These are phyloP conservation scores for Paramormyrops hopkinsi DNA, from an alignment of 2,797 vertebrate genomes.

Conservation along the genomic window DNA sequence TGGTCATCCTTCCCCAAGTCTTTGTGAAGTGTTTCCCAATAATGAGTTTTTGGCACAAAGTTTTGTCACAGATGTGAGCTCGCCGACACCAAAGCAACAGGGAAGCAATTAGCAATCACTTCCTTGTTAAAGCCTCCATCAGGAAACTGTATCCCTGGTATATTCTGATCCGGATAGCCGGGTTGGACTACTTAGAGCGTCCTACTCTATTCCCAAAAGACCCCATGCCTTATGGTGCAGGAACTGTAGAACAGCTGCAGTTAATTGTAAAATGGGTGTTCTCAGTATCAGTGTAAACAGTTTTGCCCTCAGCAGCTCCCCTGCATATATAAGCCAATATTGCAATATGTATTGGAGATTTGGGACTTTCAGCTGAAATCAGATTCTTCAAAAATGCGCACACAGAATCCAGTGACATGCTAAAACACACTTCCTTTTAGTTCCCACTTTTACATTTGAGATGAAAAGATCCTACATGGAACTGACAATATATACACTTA, in stretches of 20 bases:
- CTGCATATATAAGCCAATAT: not conserved
- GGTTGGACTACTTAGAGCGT: not conserved
- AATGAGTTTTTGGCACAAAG: conserved; percentile 71
- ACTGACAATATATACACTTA: not conserved
- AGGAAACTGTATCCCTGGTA: conserved; percentile 20
- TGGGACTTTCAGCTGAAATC: not conserved
- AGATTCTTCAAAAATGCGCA: not conserved
- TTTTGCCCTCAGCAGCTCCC: not conserved
- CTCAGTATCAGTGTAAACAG: not conserved
- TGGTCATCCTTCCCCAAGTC: conserved; percentile 41
- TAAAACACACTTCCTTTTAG: not conserved
- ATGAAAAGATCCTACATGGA: not conserved
- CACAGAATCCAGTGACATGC: not conserved
- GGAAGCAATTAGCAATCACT: conserved; percentile 72
- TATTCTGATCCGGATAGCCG: not conserved
- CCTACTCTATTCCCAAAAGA: not conserved
- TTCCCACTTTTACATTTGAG: not conserved
- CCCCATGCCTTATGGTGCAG: conserved; percentile 6
- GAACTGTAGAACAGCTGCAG: conserved; percentile 16
- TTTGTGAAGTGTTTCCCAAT: conserved; percentile 65
- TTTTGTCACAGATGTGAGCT: conserved; percentile 67
- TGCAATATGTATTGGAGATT: not conserved
- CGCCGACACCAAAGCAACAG: conserved; percentile 71
- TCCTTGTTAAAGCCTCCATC: conserved; percentile 56
- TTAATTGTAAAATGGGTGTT: conserved; percentile 5